Evolutionary conservation across 1,140 invertebrate species (phyloP).

Genomic region (Triops longicaudatus): DNA sequence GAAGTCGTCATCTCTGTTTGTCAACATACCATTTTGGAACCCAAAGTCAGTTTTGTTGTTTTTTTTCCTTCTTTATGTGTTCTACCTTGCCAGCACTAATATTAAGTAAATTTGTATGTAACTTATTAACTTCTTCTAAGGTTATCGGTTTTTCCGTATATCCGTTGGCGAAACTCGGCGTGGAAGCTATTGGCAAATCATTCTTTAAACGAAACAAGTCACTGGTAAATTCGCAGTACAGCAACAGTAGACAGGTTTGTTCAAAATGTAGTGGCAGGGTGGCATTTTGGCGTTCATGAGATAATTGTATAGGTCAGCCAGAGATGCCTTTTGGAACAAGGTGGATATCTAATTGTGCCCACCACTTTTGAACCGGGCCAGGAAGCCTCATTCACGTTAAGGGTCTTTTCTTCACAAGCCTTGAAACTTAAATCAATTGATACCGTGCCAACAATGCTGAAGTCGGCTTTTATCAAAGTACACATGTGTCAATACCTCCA

Average conservation of each 20-base stretch:
- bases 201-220: conserved; percentile 86
- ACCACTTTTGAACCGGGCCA: conserved; percentile 86
- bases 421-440: conserved; percentile 63
- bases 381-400: conserved; percentile 72
- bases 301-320: conserved; percentile 43
- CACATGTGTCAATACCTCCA: conserved; percentile 15
- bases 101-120: conserved; percentile 25
- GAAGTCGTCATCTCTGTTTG: conserved; percentile 78
- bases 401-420: conserved; percentile 71
- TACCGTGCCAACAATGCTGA: conserved; percentile 20
- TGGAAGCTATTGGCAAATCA: conserved; percentile 55
- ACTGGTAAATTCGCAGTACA: conserved; percentile 80
- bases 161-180: conserved; percentile 59
- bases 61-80: too few species aligned
- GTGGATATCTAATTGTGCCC: conserved; percentile 74
- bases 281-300: background rate
- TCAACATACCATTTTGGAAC: conserved; percentile 84
- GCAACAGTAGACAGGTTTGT: conserved; percentile 79
- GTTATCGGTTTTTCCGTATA: conserved; percentile 90
- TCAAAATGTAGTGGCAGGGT: conserved; percentile 37
- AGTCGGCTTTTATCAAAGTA: conserved; percentile 23
- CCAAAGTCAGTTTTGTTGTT: conserved; percentile 54
- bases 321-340: conserved; percentile 69
- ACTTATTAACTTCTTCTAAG: too few species aligned
- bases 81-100: background rate